A percentile compares a stretch with the other conserved stretches of the same genome.
These are phyloP conservation scores for Halcyon leucocephala DNA, from an alignment of 2,797 vertebrate species.

Conservation along the genomic window DNA sequence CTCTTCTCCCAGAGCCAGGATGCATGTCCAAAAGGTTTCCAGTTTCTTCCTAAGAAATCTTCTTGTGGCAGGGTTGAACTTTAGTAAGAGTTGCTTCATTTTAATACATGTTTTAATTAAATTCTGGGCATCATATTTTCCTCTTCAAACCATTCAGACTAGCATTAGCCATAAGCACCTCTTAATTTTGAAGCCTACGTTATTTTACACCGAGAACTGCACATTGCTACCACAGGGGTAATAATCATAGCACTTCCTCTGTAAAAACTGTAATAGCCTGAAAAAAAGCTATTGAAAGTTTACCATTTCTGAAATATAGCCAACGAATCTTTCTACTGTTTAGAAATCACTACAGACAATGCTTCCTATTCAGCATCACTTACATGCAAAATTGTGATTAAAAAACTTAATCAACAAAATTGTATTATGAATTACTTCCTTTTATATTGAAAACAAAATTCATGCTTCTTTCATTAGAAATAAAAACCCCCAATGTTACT, in stretches of 20 bases:
- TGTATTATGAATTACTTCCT: not conserved
- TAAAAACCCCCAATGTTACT: not conserved
- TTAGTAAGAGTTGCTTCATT: not conserved
- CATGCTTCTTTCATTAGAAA: not conserved
- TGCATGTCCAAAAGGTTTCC: not conserved
- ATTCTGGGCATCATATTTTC: not conserved
- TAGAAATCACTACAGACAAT: slow-evolving; percentile 23
- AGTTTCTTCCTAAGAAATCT: not conserved
- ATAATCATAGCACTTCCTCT: slow-evolving; percentile 3
- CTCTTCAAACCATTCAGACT: not conserved
- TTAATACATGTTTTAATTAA: not conserved
- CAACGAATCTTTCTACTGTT: slow-evolving; percentile 6
- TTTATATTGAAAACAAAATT: not conserved
- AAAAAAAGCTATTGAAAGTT: slow-evolving; percentile 8
- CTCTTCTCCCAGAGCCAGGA: not conserved
- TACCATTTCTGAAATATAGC: slow-evolving; percentile 24
- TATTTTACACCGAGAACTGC: not conserved
- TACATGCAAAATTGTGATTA: not conserved
- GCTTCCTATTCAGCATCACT: not conserved
- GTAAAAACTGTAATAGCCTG: not conserved
- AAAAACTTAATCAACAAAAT: not conserved
- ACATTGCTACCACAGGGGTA: not conserved
- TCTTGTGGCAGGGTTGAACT: not conserved
- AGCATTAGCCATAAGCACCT: not conserved
- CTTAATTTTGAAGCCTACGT: not conserved